Base-by-base conservation (phyloP, 2,797 vertebrate species). In the Austrolebias charrua region DNA sequence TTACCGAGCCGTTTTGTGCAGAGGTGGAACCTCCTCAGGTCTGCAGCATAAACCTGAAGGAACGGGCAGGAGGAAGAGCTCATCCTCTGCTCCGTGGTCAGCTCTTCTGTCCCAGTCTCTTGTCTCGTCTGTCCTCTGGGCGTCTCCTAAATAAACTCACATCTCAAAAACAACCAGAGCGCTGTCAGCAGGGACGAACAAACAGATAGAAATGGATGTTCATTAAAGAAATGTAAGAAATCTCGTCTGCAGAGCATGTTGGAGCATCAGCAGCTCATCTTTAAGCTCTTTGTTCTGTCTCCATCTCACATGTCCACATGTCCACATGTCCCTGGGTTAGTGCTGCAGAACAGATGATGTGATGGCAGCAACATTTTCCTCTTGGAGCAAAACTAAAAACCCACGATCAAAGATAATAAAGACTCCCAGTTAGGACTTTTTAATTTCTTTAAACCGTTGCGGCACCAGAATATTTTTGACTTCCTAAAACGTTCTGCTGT, bases 1-100 rank as follows among this genome's bases (percentile, higher is more conserved):
- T 78, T 81, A 71, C 72, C 28, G 77, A 69, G 71, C 66, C 63
- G 19, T 61, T 59, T 3, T 44, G 11, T 38, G 56, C 70, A 66
- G 81, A 62, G 67, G 55, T 75, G 43, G 46, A 6, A 3, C 15
- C 69, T 56, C 0, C 35, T 60, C 47, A 43, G 58, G 6, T 67
- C 69, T 51, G 35, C 57, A 60, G 40, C 38, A 40, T 13, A 52
- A 49, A 66, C 40, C 58, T 65, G 16, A 52, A 38, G 15, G 50
- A 49, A 43, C 33, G 28, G 42, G 11, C 33, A 6, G 0, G 29
- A 42, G n/a, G 54, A 20, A 16, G 56, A 55, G n/a, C 51, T 35
- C 33, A 8, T 35, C 2, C 33, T 35, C 57, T 43, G 5, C 33
- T 62, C 24, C 4, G 6, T 4, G 3, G 28, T 19, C 7, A 15